Conservation (phyloP, 2,113 vertebrate genomes). For the Synodontis membranacea region DNA sequence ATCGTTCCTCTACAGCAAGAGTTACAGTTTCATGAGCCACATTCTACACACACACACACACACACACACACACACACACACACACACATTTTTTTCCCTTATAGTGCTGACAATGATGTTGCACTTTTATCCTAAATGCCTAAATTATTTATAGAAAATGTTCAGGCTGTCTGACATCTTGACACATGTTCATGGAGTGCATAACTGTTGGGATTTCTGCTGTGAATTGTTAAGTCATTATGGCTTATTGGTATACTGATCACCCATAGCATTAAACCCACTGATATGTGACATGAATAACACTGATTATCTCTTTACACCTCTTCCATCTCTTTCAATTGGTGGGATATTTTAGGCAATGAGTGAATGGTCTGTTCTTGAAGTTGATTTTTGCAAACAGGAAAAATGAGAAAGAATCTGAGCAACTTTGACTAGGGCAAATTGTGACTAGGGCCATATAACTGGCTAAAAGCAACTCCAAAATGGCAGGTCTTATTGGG, state of each 20-base stretch:
- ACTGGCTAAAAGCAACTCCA: too few species aligned
- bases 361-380: too few species aligned
- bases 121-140: conserved; percentile 1
- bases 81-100: conserved; percentile 4
- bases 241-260: conserved; percentile 47
- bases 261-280: too few species aligned
- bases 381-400: too few species aligned
- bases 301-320: too few species aligned
- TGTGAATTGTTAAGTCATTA: conserved; percentile 12
- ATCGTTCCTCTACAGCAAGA: neutral
- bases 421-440: too few species aligned
- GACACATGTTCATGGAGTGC: conserved; percentile 2
- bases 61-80: neutral
- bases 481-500: too few species aligned
- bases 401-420: too few species aligned
- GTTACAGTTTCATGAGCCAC: neutral
- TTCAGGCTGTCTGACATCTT: conserved; percentile 27
- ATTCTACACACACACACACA: neutral
- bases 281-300: too few species aligned
- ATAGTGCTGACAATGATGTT: neutral
- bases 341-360: too few species aligned
- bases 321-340: too few species aligned
- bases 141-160: conserved; percentile 35
- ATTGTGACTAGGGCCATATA: too few species aligned
- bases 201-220: conserved; percentile 2